Evolutionary conservation across 2,797 vertebrate genomes (phyloP).

Genomic region (Tokudaia tokunoshimensis): DNA sequence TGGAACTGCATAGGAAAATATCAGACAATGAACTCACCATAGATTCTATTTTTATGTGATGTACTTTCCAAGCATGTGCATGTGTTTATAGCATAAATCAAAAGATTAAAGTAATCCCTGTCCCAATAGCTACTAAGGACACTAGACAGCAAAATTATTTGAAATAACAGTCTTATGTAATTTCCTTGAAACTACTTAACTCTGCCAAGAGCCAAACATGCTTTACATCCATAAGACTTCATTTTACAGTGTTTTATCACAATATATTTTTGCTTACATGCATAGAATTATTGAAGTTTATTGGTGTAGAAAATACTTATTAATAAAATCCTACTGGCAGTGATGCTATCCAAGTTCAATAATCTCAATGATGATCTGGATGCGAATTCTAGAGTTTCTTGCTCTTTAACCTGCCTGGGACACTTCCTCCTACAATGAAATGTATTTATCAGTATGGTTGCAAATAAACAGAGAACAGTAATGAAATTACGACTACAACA

Average conservation of each 20-base stretch:
- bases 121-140: background rate
- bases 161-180: background rate
- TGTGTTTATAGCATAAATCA: slow-evolving; percentile 1
- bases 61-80: background rate
- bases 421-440: background rate
- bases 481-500: background rate
- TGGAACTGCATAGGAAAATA: background rate
- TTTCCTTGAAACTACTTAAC: background rate
- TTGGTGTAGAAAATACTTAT: slow-evolving; percentile 41
- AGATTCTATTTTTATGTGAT: background rate
- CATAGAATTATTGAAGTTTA: background rate
- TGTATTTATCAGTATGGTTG: background rate
- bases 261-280: background rate
- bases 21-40: background rate
- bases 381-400: background rate
- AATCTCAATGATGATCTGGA: background rate
- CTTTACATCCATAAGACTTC: background rate
- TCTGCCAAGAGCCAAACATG: background rate
- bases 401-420: background rate
- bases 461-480: background rate
- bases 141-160: background rate
- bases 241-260: background rate
- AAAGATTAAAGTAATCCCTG: background rate
- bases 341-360: background rate
- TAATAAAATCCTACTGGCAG: background rate